A percentile compares a stretch with the other conserved stretches of the same genome.
Evolutionary conservation across 2,113 vertebrate species (phyloP).

Genomic region (Acrocephalus kingi): DNA sequence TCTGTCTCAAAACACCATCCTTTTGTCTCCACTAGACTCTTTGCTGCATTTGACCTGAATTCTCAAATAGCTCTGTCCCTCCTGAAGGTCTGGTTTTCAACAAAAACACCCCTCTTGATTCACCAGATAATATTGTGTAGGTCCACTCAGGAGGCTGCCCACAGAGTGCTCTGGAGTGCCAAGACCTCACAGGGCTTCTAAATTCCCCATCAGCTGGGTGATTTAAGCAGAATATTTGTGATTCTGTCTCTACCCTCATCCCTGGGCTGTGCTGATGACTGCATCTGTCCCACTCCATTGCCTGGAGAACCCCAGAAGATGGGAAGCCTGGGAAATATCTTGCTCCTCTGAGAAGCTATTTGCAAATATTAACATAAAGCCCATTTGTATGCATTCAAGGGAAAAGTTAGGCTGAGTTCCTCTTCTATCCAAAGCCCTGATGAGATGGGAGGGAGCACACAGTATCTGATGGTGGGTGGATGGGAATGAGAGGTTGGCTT

Average conservation of each 20-base stretch:
- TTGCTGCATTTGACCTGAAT: constrained; percentile 33
- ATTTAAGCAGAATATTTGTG: background rate
- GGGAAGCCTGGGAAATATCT: background rate
- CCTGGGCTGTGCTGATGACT: background rate
- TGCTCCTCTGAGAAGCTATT: background rate
- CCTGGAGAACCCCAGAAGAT: background rate
- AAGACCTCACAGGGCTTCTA: background rate
- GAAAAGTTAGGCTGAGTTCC: background rate
- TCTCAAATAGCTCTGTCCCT: background rate
- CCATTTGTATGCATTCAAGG: background rate
- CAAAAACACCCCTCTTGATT: background rate
- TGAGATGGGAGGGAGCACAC: background rate
- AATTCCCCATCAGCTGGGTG: background rate
- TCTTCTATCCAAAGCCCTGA: background rate
- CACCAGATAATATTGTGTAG: background rate
- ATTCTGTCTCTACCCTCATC: background rate
- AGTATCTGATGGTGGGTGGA: background rate
- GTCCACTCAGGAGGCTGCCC: background rate
- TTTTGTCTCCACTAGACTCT: background rate
- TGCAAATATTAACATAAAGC: constrained; percentile 27
- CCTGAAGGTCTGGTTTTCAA: background rate
- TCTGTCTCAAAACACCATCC: background rate
- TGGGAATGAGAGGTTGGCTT: background rate
- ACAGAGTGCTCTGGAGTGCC: background rate
- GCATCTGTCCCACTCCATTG: background rate